These are phyloP conservation scores for Pegoplata infirma DNA, from an alignment of 2,888 invertebrate genomes.

Conservation along the genomic window DNA sequence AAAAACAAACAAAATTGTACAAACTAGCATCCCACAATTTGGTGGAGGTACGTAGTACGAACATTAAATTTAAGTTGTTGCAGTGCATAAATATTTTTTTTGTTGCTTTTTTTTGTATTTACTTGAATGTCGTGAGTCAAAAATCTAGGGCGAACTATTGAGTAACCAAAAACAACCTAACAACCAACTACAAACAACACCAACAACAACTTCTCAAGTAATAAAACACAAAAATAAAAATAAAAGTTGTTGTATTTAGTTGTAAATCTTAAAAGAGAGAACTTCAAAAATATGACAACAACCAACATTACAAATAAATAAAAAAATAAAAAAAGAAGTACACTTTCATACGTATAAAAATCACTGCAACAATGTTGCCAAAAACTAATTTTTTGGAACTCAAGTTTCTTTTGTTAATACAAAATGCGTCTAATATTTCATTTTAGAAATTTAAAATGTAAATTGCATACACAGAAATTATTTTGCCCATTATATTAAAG, in stretches of 20 bases:
- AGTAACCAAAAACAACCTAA: slow-evolving; percentile 33
- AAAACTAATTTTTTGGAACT: too few relatives aligned
- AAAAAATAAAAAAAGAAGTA: neutral
- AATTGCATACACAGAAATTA: too few relatives aligned
- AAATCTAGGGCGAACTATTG: slow-evolving; percentile 62
- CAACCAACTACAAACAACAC: slow-evolving; percentile 19
- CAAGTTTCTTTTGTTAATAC: too few relatives aligned
- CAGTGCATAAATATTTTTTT: slow-evolving; percentile 53
- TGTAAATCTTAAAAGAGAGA: neutral
- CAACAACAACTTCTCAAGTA: slow-evolving; percentile 32
- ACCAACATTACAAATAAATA: neutral
- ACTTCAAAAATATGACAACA: slow-evolving; percentile 21
- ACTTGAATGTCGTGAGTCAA: slow-evolving; percentile 63
- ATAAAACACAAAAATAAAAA: neutral
- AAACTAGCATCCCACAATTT: slow-evolving; percentile 52
- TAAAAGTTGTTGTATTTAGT: slow-evolving; percentile 1
- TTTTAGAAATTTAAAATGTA: too few relatives aligned
- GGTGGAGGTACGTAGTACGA: too few relatives aligned
- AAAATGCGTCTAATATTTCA: too few relatives aligned
- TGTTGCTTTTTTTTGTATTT: slow-evolving; percentile 40
- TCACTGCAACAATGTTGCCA: too few relatives aligned
- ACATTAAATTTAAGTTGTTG: slow-evolving; percentile 36
- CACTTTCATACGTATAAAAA: slow-evolving; percentile 18
- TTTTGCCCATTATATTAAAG: too few relatives aligned
- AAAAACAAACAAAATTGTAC: slow-evolving; percentile 66